phyloP scores from a whole-genome alignment of 1,140 invertebrate genomes.

The Ectropis grisescens region DNA sequence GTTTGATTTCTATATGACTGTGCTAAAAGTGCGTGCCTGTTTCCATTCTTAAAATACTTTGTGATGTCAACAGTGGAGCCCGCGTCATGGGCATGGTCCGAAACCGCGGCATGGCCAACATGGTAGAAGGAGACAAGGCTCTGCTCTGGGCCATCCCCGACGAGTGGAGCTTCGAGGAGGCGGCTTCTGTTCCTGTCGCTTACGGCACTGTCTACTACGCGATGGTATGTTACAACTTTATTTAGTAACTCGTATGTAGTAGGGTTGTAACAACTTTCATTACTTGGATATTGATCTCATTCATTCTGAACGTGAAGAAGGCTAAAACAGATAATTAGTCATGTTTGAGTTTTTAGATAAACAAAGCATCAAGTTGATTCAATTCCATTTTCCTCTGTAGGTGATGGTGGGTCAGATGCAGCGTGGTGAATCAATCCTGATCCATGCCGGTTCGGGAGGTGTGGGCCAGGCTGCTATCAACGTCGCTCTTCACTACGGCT shows the following conservation, averaged over 20 bases:
- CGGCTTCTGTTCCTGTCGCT: conserved; percentile 88
- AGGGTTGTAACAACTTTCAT: too few species aligned
- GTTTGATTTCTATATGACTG: too few species aligned
- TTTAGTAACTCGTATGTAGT: too few species aligned
- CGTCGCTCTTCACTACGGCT: conserved; percentile 79
- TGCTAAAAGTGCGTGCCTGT: too few species aligned
- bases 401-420: conserved; percentile 74
- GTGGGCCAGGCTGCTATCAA: conserved; percentile 90
- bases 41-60: too few species aligned
- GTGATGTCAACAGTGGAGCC: conserved; percentile 71
- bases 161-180: conserved; percentile 87
- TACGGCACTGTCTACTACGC: conserved; percentile 90
- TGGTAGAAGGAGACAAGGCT: conserved; percentile 71
- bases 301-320: too few species aligned
- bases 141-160: conserved; percentile 86
- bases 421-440: conserved; percentile 80
- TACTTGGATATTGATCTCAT: too few species aligned
- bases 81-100: conserved; percentile 79
- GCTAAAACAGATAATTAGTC: too few species aligned
- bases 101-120: conserved; percentile 73
- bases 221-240: conserved; percentile 71
- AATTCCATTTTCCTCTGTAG: too few species aligned
- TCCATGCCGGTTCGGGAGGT: conserved; percentile 91
- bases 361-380: too few species aligned
- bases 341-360: too few species aligned